phyloP scores from a whole-genome alignment of 1,140 invertebrate species.

The Choristoneura fumiferana region DNA sequence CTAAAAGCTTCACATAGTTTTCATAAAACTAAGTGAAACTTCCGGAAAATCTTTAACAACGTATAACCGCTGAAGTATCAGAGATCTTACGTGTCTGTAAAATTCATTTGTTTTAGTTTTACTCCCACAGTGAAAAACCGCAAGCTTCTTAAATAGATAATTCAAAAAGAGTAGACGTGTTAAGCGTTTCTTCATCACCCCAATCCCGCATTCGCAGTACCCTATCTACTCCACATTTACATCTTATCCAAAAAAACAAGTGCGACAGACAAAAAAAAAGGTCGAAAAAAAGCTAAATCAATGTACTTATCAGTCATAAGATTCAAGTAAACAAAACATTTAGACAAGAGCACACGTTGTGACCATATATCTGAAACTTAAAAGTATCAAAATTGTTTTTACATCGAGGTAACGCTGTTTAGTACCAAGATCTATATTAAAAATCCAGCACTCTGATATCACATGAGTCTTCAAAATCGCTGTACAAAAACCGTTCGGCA shows the following conservation, averaged over 20 bases:
- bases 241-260: neutral
- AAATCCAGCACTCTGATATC: conserved; percentile 42
- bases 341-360: conserved; percentile 51
- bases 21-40: no score
- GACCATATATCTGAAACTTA: conserved; percentile 28
- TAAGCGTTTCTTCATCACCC: no score
- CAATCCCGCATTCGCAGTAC: no score
- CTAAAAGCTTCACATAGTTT: no score
- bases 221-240: neutral
- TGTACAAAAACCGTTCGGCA: conserved; percentile 51
- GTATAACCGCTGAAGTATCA: no score
- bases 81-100: no score
- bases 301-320: conserved; percentile 60
- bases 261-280: conserved; percentile 14
- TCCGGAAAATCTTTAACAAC: no score
- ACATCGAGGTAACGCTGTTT: conserved; percentile 30
- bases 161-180: no score
- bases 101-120: no score
- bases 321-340: conserved; percentile 36
- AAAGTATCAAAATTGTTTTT: conserved; percentile 21
- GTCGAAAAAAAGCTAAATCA: conserved; percentile 33
- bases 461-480: conserved; percentile 24
- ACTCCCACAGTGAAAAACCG: no score
- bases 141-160: no score
- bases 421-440: conserved; percentile 26